These are phyloP conservation scores for Heliconius ismenius DNA, from an alignment of 2,888 invertebrate species.

Conservation along the genomic window DNA sequence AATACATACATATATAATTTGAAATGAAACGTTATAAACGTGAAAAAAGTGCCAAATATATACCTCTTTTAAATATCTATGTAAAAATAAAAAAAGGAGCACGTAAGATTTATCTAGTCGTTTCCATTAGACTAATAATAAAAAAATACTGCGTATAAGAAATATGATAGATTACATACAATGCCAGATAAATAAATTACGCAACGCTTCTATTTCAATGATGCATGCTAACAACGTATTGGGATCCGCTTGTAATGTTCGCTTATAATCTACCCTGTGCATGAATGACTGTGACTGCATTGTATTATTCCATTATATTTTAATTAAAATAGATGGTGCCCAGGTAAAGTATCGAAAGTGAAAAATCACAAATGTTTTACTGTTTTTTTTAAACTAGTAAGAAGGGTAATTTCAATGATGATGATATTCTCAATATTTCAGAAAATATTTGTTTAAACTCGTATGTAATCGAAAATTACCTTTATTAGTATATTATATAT, in stretches of 20 bases:
- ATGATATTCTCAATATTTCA: too few species aligned
- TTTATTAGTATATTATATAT: too few species aligned
- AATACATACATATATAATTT: background rate
- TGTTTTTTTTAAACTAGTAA: too few species aligned
- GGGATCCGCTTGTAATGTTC: background rate
- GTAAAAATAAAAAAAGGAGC: background rate
- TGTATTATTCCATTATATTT: background rate
- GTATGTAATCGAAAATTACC: too few species aligned
- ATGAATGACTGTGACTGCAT: background rate
- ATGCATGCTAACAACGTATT: conserved; percentile 17
- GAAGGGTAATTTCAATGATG: too few species aligned
- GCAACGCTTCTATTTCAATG: conserved; percentile 15
- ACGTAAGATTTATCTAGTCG: background rate
- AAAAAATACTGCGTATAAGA: background rate
- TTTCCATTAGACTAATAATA: conserved; percentile 2
- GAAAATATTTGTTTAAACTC: too few species aligned
- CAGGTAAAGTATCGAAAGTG: too few species aligned
- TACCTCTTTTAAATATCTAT: background rate
- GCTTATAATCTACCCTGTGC: conserved; percentile 4
- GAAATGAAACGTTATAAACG: background rate
- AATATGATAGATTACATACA: conserved; percentile 8
- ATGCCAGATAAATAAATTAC: conserved; percentile 14
- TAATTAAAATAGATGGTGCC: background rate
- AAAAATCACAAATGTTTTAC: too few species aligned
- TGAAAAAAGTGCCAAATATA: background rate